A percentile compares a stretch with the other conserved stretches of the same genome.
Conservation (phyloP, 1,140 invertebrate genomes). For the Thereuonema tuberculata region DNA sequence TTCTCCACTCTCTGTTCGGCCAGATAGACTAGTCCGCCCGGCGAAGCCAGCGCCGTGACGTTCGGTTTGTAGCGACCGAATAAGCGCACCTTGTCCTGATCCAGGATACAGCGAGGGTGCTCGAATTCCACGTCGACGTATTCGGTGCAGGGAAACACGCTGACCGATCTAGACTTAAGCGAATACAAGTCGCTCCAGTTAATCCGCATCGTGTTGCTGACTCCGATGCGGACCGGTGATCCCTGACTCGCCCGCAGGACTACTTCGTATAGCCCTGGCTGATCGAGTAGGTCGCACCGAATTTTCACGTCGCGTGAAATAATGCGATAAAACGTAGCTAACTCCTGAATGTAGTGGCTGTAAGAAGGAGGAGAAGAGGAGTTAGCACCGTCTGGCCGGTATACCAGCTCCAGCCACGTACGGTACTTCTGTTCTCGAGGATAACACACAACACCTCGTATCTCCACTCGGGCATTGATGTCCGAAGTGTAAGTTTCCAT, state of each 20-base stretch:
- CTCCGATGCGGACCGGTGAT: constrained; percentile 1
- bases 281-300: not conserved
- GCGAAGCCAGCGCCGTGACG: not conserved
- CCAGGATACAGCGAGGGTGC: constrained; percentile 17
- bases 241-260: not conserved
- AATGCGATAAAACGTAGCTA: not conserved
- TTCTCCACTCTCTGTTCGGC: constrained; percentile 17
- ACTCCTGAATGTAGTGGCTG: not conserved
- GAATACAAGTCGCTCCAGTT: constrained; percentile 17
- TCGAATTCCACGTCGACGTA: constrained; percentile 16
- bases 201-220: constrained; percentile 16
- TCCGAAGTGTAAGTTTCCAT: constrained; percentile 7
- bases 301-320: not conserved
- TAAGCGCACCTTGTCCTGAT: constrained; percentile 18
- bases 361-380: not conserved
- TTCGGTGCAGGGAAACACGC: not conserved
- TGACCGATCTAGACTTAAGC: not conserved
- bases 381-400: not conserved
- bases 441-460: not conserved
- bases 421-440: not conserved
- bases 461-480: not conserved
- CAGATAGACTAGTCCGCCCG: constrained; percentile 13
- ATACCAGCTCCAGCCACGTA: constrained; percentile 5
- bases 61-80: constrained; percentile 13
- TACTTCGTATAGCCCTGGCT: not conserved